Base-by-base conservation (phyloP, 2,797 vertebrate genomes). In the Sciaenops ocellatus region DNA sequence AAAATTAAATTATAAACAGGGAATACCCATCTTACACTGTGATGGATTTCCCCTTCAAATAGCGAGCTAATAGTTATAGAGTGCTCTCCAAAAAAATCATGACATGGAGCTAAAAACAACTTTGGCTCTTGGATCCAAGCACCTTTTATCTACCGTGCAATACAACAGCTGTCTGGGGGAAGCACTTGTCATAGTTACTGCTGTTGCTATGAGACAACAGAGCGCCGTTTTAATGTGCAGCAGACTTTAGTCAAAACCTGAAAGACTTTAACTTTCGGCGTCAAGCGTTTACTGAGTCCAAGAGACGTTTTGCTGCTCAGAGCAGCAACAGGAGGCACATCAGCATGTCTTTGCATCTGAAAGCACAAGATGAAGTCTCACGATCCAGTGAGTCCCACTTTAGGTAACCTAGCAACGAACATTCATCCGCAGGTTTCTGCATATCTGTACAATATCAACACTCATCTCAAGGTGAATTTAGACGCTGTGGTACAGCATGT, bases 181-280 rank as follows among this genome's bases (percentile, higher is more conserved):
- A 66, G 44, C 22, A 69, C 76, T 79, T 46, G 52, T 71, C 77
- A 77, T 60, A 47, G 66, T 54, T 55, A n/a, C 69, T 46, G 72
- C 82, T 83, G 82, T 83, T 86, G 80, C 88, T 79, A 88, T 59
- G 78, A 89, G 63, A 90, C 80, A 70, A 76, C 42, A 60, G 73
- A 70, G 69, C 76, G 28, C 48, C 46, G 3, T 30, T 87, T 56
- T 81, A 55, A 89, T 63, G 48, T 54, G 51, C 16, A 54, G 70
- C 3, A 18, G 51, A 65, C 48, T 73, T 70, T 24, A 42, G 60
- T 51, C 52, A 62, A 87, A 85, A 76, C 65, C 46, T 69, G 69
- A 81, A 78, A 79, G 76, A 85, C 66, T 73, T 78, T 30, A 69
- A 79, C 76, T 79, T 75, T 64, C 10, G 61, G 41, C 0, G 0